Base-by-base conservation (phyloP, 2,888 invertebrate genomes). In the Melinaea menophilus region DNA sequence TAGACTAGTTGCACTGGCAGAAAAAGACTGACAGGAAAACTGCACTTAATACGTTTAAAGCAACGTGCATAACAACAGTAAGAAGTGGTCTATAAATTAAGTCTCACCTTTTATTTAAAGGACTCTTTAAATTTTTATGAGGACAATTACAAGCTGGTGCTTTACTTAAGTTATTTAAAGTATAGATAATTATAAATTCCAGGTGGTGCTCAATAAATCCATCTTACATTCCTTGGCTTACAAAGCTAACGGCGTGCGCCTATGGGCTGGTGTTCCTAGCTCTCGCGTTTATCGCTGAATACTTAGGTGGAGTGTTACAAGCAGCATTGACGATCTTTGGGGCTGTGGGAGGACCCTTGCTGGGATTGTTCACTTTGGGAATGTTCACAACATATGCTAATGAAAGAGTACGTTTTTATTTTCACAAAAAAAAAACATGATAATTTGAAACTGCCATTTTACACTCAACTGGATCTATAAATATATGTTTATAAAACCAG, bases 251-350 rank as follows among this genome's bases (percentile, higher is more conserved):
- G 13, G 96, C 96, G 0, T 88, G 95, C 13, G 73, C 87, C 0
- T 97, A 93, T 79, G 98, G 98, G 0, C 75, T 94, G 0, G 71
- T 95, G 1, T 97, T 96, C 77, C 89, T 98, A 56, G 95, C 93
- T 0, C 79, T 98, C 47, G 96, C 98, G 0, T 97, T 96, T 80
- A 74, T 96, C 5, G 96, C 97, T 0, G 94, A 97, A 71, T 91
- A 94, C 63, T 87, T 98, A 56, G 97, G 97, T 0, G 96, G 96
- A 0, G 92, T 98, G n/a, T 88, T 98, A n/a, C 96, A 97, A 85
- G 95, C 96, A 0, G 93, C 96, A 0, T 85, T 97, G 7, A 96
- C 96, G 0, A 95, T 97, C 70, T 97, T 97, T 76, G 97, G 97
- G 1, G 95, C 96, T 0, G 94, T 96, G 2, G 97, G 97, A 0